These are phyloP conservation scores for human (Homo sapiens) DNA, from an alignment of 2,113 vertebrate genomes.

Conservation along the genomic window DNA sequence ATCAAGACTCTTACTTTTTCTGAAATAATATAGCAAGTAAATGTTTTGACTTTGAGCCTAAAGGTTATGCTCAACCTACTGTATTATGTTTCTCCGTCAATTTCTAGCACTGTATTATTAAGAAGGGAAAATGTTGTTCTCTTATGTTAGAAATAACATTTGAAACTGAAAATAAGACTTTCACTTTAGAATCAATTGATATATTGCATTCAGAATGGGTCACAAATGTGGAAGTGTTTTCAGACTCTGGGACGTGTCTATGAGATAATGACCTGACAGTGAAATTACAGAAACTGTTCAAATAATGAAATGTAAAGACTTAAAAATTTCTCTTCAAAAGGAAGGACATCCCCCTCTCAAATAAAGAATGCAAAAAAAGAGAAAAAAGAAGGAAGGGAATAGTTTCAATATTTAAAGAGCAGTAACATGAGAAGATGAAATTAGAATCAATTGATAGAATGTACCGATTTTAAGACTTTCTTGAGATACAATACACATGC, in stretches of 20 bases:
- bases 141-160: neutral
- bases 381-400: neutral
- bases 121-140: neutral
- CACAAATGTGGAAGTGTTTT: neutral
- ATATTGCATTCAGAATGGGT: neutral
- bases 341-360: neutral
- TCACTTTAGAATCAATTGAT: neutral
- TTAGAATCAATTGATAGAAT: neutral
- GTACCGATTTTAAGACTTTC: neutral
- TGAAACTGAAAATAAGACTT: neutral
- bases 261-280: neutral
- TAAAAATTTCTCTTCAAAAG: neutral
- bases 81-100: neutral
- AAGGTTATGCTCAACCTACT: neutral
- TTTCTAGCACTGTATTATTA: neutral
- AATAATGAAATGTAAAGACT: neutral
- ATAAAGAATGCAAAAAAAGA: neutral
- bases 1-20: neutral
- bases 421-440: neutral
- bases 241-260: too few species aligned
- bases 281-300: too few species aligned
- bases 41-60: neutral
- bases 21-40: neutral
- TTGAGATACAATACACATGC: neutral
- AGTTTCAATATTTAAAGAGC: neutral